Conservation (phyloP, 2,888 invertebrate species). For the Xanthia icteritia region DNA sequence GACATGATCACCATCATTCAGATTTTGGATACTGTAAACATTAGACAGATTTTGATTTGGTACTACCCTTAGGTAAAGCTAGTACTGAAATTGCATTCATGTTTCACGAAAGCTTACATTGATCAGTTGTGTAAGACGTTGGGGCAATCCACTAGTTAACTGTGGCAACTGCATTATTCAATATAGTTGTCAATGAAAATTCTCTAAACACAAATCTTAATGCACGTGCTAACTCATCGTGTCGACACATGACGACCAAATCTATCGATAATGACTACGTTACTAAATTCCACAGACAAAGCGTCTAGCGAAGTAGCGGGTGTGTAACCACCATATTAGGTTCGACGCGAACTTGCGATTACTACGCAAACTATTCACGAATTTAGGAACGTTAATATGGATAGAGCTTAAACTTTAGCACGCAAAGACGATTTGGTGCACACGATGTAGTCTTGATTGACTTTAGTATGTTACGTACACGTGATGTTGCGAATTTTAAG, state of each 20-base stretch:
- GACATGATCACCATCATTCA: too few relatives aligned
- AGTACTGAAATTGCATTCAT: too few relatives aligned
- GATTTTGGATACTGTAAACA: too few relatives aligned
- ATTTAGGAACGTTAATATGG: conserved; percentile 38
- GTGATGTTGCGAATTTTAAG: conserved; percentile 23
- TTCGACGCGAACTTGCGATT: conserved; percentile 47
- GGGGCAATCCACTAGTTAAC: too few relatives aligned
- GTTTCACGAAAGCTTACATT: too few relatives aligned
- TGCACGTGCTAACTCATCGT: neutral
- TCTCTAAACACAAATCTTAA: conserved; percentile 25
- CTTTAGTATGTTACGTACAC: conserved; percentile 31
- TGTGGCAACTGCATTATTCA: too few relatives aligned
- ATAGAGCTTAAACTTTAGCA: conserved; percentile 44
- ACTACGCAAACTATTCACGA: conserved; percentile 50
- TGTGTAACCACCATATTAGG: conserved; percentile 44
- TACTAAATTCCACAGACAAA: conserved; percentile 37
- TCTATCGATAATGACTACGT: conserved; percentile 13
- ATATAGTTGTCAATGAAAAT: neutral
- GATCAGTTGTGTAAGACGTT: too few relatives aligned
- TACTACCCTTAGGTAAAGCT: too few relatives aligned
- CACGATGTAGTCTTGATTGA: conserved; percentile 56
- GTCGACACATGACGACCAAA: conserved; percentile 17
- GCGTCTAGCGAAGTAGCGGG: neutral
- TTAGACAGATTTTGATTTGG: too few relatives aligned
- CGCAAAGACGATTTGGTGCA: conserved; percentile 59